phyloP scores from a whole-genome alignment of 1,140 invertebrate species.

The Ostrea edulis region DNA sequence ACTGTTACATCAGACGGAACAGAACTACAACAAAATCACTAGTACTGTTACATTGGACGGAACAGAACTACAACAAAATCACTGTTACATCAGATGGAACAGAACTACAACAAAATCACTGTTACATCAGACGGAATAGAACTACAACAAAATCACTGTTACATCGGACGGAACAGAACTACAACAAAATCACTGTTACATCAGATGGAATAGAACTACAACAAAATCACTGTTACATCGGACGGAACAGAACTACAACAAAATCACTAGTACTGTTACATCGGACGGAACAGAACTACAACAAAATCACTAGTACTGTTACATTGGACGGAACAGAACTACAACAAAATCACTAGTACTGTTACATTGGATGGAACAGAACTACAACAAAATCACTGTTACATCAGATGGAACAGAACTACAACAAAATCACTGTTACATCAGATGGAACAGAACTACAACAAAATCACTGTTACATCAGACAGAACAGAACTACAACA shows the following conservation, averaged over 20 bases:
- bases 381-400: conserved; percentile 59
- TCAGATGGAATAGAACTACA: conserved; percentile 51
- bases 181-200: conserved; percentile 56
- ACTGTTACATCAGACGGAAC: conserved; percentile 53
- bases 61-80: conserved; percentile 53
- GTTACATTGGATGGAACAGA: conserved; percentile 41
- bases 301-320: no score
- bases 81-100: conserved; percentile 53
- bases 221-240: conserved; percentile 57
- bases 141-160: conserved; percentile 59
- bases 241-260: conserved; percentile 47
- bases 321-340: conserved; percentile 53
- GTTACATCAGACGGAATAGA: conserved; percentile 41
- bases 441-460: conserved; percentile 51
- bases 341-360: no score
- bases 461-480: conserved; percentile 58
- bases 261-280: no score
- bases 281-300: conserved; percentile 51
- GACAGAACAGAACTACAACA: conserved; percentile 47
- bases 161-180: conserved; percentile 53
- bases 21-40: conserved; percentile 56
- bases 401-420: conserved; percentile 53
- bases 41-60: conserved; percentile 55
- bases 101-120: conserved; percentile 60
- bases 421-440: conserved; percentile 56